A percentile compares a stretch with the other conserved stretches of the same genome.
Conservation (phyloP, 2,797 vertebrate species). For the Prunella strophiata region DNA sequence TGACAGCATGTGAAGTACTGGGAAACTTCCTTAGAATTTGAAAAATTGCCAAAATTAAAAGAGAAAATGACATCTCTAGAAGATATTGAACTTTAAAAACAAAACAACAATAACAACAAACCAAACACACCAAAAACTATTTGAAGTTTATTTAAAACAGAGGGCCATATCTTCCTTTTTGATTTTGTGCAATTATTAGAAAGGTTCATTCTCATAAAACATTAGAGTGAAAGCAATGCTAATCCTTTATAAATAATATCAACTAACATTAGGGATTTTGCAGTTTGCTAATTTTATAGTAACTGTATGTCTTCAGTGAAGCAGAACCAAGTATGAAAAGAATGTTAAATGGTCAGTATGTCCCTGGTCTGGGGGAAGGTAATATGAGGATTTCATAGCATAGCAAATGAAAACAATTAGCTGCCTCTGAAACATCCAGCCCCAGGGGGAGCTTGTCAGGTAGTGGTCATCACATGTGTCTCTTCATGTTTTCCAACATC, state of each 20-base stretch:
- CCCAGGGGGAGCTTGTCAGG: not conserved
- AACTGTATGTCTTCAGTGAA: not conserved
- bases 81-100: constrained; percentile 29
- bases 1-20: constrained; percentile 10
- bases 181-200: not conserved
- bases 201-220: constrained; percentile 7
- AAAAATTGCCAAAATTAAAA: constrained; percentile 2
- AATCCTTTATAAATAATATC: not conserved
- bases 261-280: not conserved
- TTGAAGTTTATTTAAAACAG: not conserved
- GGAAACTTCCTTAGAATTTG: constrained; percentile 46
- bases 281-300: not conserved
- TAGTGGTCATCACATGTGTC: fast-evolving
- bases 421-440: not conserved
- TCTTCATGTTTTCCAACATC: not conserved
- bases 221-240: not conserved
- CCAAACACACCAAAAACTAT: not conserved
- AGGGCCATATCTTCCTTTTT: not conserved
- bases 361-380: not conserved
- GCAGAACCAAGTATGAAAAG: not conserved
- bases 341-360: not conserved
- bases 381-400: not conserved
- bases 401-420: not conserved
- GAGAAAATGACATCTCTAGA: constrained; percentile 36
- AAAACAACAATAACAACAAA: not conserved